Evolutionary conservation across 2,888 invertebrate genomes (phyloP).

Genomic region (Drosophila sordidapex): DNA sequence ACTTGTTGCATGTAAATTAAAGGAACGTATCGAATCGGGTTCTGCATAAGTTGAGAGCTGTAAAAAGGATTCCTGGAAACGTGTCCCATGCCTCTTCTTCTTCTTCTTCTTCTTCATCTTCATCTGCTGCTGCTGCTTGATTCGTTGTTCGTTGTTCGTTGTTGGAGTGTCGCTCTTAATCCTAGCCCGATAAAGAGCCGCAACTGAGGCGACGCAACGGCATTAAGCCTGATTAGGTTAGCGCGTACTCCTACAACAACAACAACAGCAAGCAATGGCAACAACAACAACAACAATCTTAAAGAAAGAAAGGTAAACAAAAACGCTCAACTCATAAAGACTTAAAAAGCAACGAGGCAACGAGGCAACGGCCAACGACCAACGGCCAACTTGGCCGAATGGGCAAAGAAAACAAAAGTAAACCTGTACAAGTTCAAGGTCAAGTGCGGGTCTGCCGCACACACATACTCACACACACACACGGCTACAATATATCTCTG

Average conservation of each 20-base stretch:
- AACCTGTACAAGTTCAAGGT: constrained; percentile 79
- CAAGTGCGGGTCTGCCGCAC: constrained; percentile 66
- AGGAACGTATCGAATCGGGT: constrained; percentile 40
- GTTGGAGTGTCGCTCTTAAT: constrained; percentile 37
- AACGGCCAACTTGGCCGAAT: constrained; percentile 41
- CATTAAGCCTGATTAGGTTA: constrained; percentile 77
- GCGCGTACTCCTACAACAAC: constrained; percentile 13
- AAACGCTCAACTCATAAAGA: neutral
- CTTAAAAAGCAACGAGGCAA: constrained; percentile 9
- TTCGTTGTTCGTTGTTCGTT: neutral
- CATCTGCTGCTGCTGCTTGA: neutral
- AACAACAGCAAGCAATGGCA: constrained; percentile 1
- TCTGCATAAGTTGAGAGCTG: constrained; percentile 45
- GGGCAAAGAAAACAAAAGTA: constrained; percentile 79
- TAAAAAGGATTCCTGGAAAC: constrained; percentile 50
- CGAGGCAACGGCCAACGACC: constrained; percentile 31
- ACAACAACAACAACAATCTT: constrained; percentile 5
- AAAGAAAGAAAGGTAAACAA: constrained; percentile 31
- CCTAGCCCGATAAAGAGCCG: constrained; percentile 37
- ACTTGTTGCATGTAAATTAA: constrained; percentile 38
- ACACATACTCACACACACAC: neutral
- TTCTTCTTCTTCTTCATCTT: too few species aligned
- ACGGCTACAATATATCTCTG: constrained; percentile 34
- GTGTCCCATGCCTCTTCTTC: constrained; percentile 1
- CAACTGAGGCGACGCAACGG: constrained; percentile 51